Evolutionary conservation across 2,797 vertebrate species (phyloP).

Genomic region (Fistularia tabacaria): DNA sequence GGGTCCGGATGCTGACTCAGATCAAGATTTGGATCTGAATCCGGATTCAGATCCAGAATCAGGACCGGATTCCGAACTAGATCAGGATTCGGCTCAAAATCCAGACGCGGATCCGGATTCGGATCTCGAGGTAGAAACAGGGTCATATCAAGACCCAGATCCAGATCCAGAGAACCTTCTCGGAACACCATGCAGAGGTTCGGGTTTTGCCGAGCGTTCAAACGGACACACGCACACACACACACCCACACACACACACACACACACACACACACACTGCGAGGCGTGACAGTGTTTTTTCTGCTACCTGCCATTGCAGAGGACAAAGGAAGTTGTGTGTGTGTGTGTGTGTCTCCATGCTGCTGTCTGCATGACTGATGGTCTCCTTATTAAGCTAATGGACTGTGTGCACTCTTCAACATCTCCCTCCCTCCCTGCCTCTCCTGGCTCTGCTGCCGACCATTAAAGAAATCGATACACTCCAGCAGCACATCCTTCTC

Average conservation of each 20-base stretch:
- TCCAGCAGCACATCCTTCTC: constrained; percentile 68
- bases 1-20: no score
- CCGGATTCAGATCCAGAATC: no score
- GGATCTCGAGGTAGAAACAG: no score
- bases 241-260: constrained; percentile 19
- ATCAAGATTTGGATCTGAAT: no score
- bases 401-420: constrained; percentile 58
- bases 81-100: no score
- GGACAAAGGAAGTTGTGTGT: constrained; percentile 43
- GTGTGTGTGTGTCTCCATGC: constrained; percentile 27
- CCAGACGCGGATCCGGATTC: no score
- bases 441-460: constrained; percentile 55
- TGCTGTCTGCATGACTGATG: constrained; percentile 27
- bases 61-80: no score
- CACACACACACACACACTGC: constrained; percentile 18
- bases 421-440: constrained; percentile 44
- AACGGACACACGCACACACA: constrained; percentile 39
- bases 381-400: constrained; percentile 78
- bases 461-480: constrained; percentile 78
- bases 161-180: no score
- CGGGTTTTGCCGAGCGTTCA: constrained; percentile 8
- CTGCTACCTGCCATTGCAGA: constrained; percentile 65
- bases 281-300: constrained; percentile 56
- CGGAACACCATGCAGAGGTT: not conserved
- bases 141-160: not conserved